Evolutionary conservation across 2,113 vertebrate species (phyloP).

Genomic region (Chamaetylas fuelleborni): DNA sequence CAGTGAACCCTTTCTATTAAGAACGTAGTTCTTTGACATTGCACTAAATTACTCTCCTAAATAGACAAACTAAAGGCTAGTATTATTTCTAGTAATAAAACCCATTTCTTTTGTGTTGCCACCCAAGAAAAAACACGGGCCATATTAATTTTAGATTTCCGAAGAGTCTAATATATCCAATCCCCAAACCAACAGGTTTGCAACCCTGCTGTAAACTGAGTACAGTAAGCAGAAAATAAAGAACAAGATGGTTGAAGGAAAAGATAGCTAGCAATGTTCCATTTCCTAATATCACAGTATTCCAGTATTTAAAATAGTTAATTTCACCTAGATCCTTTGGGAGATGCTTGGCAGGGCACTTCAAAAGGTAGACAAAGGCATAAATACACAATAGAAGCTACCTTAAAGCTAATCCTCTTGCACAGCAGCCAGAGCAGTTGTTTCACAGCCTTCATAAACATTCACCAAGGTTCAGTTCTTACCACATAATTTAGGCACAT

Average conservation of each 20-base stretch:
- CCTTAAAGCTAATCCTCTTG: neutral
- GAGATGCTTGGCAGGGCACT: neutral
- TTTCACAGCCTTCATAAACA: neutral
- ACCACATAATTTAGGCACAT: neutral
- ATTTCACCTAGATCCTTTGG: neutral
- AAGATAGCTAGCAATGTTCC: neutral
- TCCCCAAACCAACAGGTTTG: neutral
- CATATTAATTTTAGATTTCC: neutral
- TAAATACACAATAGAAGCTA: neutral
- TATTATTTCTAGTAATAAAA: neutral
- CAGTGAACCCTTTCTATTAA: neutral
- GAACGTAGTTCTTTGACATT: accelerated
- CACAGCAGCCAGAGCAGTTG: neutral
- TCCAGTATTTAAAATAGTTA: neutral
- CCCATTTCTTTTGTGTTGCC: neutral
- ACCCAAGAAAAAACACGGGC: neutral
- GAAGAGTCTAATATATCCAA: neutral
- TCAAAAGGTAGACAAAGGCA: neutral
- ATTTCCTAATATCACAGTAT: neutral
- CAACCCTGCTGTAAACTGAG: neutral
- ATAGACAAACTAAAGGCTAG: neutral
- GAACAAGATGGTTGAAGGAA: neutral
- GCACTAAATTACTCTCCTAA: neutral
- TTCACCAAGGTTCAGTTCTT: neutral
- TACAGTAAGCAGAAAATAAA: neutral